Percentiles rank a stretch among this genome's conserved stretches.
Evolutionary conservation across 2,888 invertebrate genomes (phyloP).

Genomic region (Eupeodes luniger): DNA sequence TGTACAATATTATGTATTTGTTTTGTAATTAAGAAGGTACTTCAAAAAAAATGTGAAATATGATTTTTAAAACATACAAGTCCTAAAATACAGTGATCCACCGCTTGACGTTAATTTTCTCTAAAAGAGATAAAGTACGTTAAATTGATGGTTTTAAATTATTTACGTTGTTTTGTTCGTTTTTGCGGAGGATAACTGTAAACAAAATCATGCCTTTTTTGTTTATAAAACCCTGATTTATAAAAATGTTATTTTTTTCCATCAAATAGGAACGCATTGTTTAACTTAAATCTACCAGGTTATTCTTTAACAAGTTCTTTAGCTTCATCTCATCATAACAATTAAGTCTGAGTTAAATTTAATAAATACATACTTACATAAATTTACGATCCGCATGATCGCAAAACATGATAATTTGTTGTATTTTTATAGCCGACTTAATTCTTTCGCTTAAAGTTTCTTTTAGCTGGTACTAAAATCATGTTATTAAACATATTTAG

Average conservation of each 20-base stretch:
- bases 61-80: constrained; percentile 11
- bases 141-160: constrained; percentile 5
- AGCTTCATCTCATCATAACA: constrained; percentile 49
- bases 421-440: constrained; percentile 45
- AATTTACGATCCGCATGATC: constrained; percentile 73
- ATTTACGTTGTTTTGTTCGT: neutral
- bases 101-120: constrained; percentile 34
- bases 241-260: neutral
- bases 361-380: constrained; percentile 67
- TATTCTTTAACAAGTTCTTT: constrained; percentile 13
- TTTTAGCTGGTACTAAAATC: neutral
- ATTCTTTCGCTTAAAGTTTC: neutral
- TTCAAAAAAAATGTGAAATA: neutral
- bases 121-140: neutral
- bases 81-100: constrained; percentile 55
- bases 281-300: constrained; percentile 28
- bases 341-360: constrained; percentile 65
- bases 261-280: neutral
- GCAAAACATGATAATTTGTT: constrained; percentile 57
- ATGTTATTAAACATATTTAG: neutral
- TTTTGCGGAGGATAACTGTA: constrained; percentile 59
- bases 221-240: constrained; percentile 5
- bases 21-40: neutral
- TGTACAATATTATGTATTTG: neutral
- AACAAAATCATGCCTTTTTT: constrained; percentile 19